Evolutionary conservation across 2,888 invertebrate species (phyloP), one percentile per base, ranked within the genome.

Genomic region (Phengaris arion): DNA sequence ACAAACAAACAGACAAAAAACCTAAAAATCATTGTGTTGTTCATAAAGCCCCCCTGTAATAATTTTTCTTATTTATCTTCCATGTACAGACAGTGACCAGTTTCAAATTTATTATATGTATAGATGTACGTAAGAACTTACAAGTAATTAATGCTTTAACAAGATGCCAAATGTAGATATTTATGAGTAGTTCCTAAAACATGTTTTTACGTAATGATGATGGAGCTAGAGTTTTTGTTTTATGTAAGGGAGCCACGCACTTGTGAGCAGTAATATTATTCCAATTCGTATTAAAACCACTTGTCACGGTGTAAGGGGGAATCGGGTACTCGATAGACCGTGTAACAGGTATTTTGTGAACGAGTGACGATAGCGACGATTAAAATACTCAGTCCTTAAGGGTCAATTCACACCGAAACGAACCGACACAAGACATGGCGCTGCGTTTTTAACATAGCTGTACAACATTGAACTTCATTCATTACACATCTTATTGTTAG

Each of bases 161-260:
- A 72, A 54, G 72, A 72, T 72, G 35, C 52, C 52, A 35, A 72
- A 72, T 45, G 52, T 52, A 72, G 72, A 72, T 72, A 72, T 72
- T 72, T 15, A 72, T 72, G 54, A 72, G 54, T 72, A 54, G 52
- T 52, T 72, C 72, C 52, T 72, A 72, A 72, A 54, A 72, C 72
- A 72, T n/a, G 72, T 72, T 52, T 22, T 52, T 54, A 51, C 52
- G 22, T 72, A 52, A 54, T 72, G 35, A 13, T 45, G 35, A 7
- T 54, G 70, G 6, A 13, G 22, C 7, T 54, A 72, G 13, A 10
- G 64, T 45, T 13, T 64, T 52, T n/a, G 54, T 64, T 52, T n/a
- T 72, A 13, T 13, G 35, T 72, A 12, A 22, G 72, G 51, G 22
- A 52, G 72, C 54, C 35, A 52, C 52, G 72, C 35, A 72, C 72